Conservation (phyloP, 2,797 vertebrate genomes). For the Coregonus sp. region DNA sequence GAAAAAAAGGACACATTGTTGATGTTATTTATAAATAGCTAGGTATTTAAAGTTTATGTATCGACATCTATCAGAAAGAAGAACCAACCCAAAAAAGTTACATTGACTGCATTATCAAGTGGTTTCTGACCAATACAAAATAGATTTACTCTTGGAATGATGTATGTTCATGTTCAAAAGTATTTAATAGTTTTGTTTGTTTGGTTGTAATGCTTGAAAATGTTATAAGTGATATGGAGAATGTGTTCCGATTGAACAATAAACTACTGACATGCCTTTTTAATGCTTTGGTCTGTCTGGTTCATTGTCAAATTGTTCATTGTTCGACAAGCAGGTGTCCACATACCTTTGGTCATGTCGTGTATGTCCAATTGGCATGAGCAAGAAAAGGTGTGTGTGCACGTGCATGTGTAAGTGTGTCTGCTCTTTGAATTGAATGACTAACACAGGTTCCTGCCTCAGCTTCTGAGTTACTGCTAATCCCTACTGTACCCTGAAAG, state of each 20-base stretch:
- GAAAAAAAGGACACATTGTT: conserved; percentile 58
- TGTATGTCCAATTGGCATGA: no score
- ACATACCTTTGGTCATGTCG: not conserved
- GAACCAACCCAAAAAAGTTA: conserved; percentile 47
- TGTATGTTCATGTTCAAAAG: conserved; percentile 48
- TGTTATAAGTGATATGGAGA: conserved; percentile 54
- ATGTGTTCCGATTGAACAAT: conserved; percentile 68
- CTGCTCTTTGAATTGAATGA: conserved; percentile 11
- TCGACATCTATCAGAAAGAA: conserved; percentile 32
- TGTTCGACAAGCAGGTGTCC: no score
- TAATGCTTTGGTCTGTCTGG: conserved; percentile 30
- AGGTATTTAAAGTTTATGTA: conserved; percentile 51
- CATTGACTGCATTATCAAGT: conserved; percentile 30
- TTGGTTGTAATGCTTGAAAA: conserved; percentile 54
- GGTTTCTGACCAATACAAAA: conserved; percentile 41
- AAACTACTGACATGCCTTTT: conserved; percentile 70
- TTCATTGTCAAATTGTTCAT: not conserved
- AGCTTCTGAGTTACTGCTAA: not conserved
- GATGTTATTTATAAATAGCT: conserved; percentile 69
- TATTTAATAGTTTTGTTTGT: conserved; percentile 28
- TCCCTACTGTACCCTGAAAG: not conserved
- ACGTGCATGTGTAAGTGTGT: not conserved
- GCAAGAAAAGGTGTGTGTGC: not conserved
- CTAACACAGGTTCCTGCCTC: conserved; percentile 17
- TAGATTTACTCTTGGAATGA: conserved; percentile 45